These are phyloP conservation scores for Capricornis sumatraensis DNA, from an alignment of 2,113 vertebrate species.

Conservation along the genomic window DNA sequence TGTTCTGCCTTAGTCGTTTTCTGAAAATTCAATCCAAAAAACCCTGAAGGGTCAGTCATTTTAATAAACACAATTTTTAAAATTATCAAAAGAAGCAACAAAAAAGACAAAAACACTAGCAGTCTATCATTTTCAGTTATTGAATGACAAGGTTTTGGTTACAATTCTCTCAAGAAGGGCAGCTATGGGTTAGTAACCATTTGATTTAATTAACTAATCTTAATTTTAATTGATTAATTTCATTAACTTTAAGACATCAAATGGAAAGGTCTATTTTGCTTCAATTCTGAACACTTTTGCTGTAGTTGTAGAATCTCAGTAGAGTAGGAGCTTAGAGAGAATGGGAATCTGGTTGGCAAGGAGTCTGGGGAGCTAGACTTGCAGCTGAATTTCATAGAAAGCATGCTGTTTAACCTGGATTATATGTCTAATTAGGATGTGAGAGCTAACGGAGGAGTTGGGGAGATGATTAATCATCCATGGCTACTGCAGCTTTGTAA, in stretches of 20 bases:
- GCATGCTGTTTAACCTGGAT: not conserved
- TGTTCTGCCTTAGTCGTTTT: not conserved
- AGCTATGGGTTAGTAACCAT: not conserved
- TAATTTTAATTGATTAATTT: not conserved
- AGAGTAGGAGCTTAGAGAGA: not conserved
- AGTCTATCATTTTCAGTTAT: not conserved
- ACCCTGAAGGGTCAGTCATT: not conserved
- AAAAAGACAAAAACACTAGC: not conserved
- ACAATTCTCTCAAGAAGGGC: not conserved
- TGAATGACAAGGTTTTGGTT: not conserved
- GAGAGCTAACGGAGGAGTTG: not conserved
- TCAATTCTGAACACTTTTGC: not conserved
- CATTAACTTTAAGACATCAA: not conserved
- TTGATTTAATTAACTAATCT: not conserved
- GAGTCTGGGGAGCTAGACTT: not conserved
- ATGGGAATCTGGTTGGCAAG: not conserved
- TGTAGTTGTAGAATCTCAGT: not conserved
- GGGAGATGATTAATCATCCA: not conserved
- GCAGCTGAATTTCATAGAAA: slow-evolving; percentile 1
- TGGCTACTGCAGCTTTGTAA: not conserved
- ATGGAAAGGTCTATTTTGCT: not conserved
- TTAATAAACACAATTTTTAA: not conserved
- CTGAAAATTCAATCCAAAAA: not conserved
- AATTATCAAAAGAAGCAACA: not conserved
- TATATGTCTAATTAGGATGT: not conserved